Conservation (phyloP, 2,113 vertebrate species). For the Corvus cornix region DNA sequence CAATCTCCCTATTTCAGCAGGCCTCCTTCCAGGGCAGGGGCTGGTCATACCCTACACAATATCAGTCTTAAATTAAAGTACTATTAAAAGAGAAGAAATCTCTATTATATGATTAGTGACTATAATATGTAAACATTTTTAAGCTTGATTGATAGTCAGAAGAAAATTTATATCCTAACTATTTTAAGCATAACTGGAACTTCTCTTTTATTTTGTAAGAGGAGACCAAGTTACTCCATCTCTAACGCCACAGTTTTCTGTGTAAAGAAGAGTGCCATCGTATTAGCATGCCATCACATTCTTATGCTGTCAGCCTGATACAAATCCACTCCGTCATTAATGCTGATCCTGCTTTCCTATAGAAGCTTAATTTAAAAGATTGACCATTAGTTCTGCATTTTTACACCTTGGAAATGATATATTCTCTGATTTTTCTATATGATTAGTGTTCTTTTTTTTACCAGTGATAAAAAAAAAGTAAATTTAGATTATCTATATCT, state of each 20-base stretch:
- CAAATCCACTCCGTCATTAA: background rate
- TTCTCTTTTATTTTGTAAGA: background rate
- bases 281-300: background rate
- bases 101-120: background rate
- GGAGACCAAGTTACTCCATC: background rate
- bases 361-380: background rate
- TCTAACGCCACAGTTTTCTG: background rate
- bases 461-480: background rate
- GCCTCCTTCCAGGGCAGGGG: no score
- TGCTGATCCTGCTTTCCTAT: background rate
- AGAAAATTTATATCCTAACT: background rate
- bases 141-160: background rate
- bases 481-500: background rate
- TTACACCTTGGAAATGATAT: background rate
- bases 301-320: background rate
- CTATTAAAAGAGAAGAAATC: background rate
- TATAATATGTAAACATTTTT: background rate
- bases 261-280: background rate
- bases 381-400: background rate
- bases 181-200: background rate
- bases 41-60: background rate
- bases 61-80: background rate
- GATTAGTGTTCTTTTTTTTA: background rate
- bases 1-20: no score
- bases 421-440: background rate